Percentiles rank a stretch among this genome's conserved stretches.
Evolutionary conservation across 2,113 vertebrate species (phyloP).

Genomic region (Argyrosomus japonicus): DNA sequence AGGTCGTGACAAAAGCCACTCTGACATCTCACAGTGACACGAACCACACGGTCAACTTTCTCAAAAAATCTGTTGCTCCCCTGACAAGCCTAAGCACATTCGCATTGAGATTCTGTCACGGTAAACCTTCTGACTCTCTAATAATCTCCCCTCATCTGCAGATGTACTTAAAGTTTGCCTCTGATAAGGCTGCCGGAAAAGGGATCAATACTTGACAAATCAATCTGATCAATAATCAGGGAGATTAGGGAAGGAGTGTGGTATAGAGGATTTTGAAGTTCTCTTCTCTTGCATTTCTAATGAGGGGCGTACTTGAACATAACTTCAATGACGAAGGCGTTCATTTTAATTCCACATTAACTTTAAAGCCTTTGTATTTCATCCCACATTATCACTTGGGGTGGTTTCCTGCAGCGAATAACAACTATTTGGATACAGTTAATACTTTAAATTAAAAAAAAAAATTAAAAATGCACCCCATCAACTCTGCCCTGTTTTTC

Average conservation of each 20-base stretch:
- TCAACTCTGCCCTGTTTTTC: constrained; percentile 11
- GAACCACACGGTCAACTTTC: constrained; percentile 49
- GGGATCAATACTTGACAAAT: constrained; percentile 73
- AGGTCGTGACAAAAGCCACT: constrained; percentile 18
- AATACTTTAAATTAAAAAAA: background rate
- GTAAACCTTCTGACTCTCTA: constrained; percentile 57
- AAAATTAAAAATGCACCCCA: background rate
- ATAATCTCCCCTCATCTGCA: constrained; percentile 69
- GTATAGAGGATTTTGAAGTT: constrained; percentile 48
- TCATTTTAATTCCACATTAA: constrained; percentile 39
- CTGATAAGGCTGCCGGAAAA: constrained; percentile 70
- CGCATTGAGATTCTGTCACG: constrained; percentile 68
- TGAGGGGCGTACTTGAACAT: constrained; percentile 39
- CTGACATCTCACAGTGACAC: constrained; percentile 16
- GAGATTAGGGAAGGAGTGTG: constrained; percentile 60
- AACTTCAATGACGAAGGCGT: constrained; percentile 39
- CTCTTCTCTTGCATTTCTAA: constrained; percentile 41
- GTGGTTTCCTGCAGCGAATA: constrained; percentile 21
- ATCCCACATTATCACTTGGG: constrained; percentile 12
- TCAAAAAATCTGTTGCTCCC: constrained; percentile 29
- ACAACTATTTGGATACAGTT: constrained; percentile 26
- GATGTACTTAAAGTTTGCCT: constrained; percentile 70
- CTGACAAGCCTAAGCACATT: constrained; percentile 36
- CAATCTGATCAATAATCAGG: constrained; percentile 72
- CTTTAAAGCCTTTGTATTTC: constrained; percentile 29